phyloP scores from a whole-genome alignment of 2,113 vertebrate species.

The Bungarus multicinctus region DNA sequence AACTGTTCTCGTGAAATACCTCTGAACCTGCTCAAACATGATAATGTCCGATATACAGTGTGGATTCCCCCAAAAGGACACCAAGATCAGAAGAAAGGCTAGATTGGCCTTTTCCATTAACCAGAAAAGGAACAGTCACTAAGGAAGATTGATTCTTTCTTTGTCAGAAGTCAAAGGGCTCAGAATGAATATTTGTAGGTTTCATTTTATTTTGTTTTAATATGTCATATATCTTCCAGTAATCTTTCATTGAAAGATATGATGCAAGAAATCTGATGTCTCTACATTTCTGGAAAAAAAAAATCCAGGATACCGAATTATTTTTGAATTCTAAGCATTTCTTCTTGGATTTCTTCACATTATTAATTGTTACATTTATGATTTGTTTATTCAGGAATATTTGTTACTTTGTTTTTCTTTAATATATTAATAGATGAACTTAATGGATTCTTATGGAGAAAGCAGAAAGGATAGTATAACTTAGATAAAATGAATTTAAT shows the following conservation, averaged over 20 bases:
- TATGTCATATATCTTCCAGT: neutral
- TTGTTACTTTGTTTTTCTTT: constrained; percentile 32
- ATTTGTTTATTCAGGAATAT: constrained; percentile 13
- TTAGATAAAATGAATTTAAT: constrained; percentile 61
- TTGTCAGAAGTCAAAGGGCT: neutral
- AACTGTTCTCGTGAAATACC: too few relatives aligned
- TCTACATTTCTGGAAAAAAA: constrained; percentile 42
- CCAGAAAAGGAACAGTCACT: neutral
- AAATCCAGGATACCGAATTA: neutral
- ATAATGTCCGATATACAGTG: too few relatives aligned
- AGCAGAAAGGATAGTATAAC: constrained; percentile 52
- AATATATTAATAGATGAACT: constrained; percentile 45
- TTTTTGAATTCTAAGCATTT: constrained; percentile 30
- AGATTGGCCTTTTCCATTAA: neutral
- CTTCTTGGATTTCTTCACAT: constrained; percentile 15
- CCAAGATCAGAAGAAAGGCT: neutral
- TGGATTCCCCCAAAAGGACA: neutral
- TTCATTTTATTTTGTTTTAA: neutral
- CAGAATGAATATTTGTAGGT: neutral
- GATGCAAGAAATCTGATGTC: neutral
- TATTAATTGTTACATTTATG: neutral
- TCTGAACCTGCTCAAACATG: too few relatives aligned
- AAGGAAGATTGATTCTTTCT: neutral
- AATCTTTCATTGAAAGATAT: neutral
- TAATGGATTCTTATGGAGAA: constrained; percentile 47